Percentiles rank a stretch among this genome's conserved stretches.
Conservation (phyloP, 2,113 vertebrate species). For the Lonchura striata region DNA sequence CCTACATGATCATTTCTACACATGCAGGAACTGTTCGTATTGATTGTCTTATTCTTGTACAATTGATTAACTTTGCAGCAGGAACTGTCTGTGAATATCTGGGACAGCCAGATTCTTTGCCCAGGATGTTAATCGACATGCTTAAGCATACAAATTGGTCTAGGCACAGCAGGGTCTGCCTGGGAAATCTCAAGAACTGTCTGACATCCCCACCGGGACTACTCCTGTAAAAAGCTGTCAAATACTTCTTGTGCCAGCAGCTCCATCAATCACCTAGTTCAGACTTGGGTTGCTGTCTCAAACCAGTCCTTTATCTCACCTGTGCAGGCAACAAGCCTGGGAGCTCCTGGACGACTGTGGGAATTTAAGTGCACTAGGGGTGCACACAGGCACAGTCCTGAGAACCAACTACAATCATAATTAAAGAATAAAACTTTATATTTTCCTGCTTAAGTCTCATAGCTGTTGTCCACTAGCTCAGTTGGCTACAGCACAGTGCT, state of each 20-base stretch:
- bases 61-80: neutral
- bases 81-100: neutral
- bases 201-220: neutral
- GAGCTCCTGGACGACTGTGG: neutral
- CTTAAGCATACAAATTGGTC: neutral
- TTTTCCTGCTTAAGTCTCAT: neutral
- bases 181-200: neutral
- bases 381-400: neutral
- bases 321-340: neutral
- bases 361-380: neutral
- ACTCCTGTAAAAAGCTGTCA: neutral
- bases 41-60: neutral
- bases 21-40: neutral
- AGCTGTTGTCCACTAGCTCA: slow-evolving; percentile 26
- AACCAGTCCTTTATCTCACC: neutral
- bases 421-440: neutral
- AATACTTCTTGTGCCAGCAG: neutral
- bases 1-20: neutral
- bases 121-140: neutral
- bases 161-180: neutral
- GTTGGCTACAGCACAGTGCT: slow-evolving; percentile 54
- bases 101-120: neutral
- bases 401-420: neutral
- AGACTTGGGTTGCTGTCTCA: neutral
- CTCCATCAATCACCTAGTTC: neutral